phyloP scores from a whole-genome alignment of 2,888 invertebrate species.

The Xylophagus ater region DNA sequence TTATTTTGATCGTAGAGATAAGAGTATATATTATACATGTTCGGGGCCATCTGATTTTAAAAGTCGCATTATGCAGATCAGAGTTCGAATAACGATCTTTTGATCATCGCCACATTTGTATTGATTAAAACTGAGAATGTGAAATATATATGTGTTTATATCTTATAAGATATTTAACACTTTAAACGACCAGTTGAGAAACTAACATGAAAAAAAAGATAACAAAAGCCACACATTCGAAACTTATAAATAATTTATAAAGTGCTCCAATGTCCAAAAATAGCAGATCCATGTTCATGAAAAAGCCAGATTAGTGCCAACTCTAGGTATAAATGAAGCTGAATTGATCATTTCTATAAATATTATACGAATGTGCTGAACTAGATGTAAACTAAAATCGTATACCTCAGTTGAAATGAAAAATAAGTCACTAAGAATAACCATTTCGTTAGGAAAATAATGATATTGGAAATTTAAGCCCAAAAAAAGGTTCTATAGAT shows the following conservation, averaged over 20 bases:
- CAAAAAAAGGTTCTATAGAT: too few species aligned
- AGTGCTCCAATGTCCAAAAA: constrained; percentile 13
- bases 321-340: constrained; percentile 8
- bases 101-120: neutral
- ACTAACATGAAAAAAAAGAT: neutral
- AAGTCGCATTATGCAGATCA: too few species aligned
- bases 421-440: too few species aligned
- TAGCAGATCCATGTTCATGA: constrained; percentile 11
- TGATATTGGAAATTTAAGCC: too few species aligned
- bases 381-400: too few species aligned
- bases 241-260: constrained; percentile 18
- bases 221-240: constrained; percentile 7
- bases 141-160: neutral
- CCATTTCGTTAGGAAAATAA: too few species aligned
- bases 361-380: too few species aligned
- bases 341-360: constrained; percentile 12
- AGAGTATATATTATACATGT: too few species aligned
- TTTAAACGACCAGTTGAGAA: constrained; percentile 1
- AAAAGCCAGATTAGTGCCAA: constrained; percentile 10
- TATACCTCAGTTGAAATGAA: too few species aligned
- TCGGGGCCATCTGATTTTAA: too few species aligned
- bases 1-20: too few species aligned
- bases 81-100: neutral
- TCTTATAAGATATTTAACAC: constrained; percentile 1
- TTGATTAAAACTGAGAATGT: neutral